These are phyloP conservation scores for Lepidochrysops patricia DNA, from an alignment of 2,888 invertebrate genomes.

Conservation along the genomic window DNA sequence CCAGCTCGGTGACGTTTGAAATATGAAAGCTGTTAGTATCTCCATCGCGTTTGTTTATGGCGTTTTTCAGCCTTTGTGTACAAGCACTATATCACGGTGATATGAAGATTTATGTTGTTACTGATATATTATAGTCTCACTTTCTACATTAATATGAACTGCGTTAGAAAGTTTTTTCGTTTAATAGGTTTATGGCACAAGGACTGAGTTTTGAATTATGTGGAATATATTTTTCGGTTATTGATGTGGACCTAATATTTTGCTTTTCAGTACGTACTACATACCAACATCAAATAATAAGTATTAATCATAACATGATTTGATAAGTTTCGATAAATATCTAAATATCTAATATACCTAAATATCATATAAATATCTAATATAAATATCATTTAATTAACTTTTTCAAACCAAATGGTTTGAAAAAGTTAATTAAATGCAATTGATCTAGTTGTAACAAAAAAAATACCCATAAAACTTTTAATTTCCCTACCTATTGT, in stretches of 20 bases:
- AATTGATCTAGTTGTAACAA: too few relatives aligned
- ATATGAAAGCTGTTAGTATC: conserved; percentile 67
- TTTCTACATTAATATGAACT: conserved; percentile 27
- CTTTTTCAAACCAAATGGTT: too few relatives aligned
- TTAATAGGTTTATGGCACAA: not conserved
- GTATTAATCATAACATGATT: too few relatives aligned
- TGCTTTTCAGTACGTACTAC: too few relatives aligned
- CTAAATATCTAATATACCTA: too few relatives aligned
- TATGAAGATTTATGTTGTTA: conserved; percentile 33
- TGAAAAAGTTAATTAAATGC: too few relatives aligned
- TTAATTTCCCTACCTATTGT: too few relatives aligned
- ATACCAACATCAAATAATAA: too few relatives aligned
- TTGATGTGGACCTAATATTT: not conserved
- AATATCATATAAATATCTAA: too few relatives aligned
- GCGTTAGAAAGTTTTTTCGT: conserved; percentile 6
- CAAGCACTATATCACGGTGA: conserved; percentile 51
- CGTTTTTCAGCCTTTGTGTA: conserved; percentile 45
- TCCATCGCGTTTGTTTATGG: conserved; percentile 55
- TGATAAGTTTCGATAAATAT: too few relatives aligned
- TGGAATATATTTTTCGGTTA: not conserved
- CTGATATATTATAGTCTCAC: conserved; percentile 46
- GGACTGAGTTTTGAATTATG: not conserved
- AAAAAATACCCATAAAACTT: too few relatives aligned
- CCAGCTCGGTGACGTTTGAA: conserved; percentile 51
- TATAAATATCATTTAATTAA: too few relatives aligned